Evolutionary conservation across 23 tunicate species (phyloP).

Genomic region (Aplidium turbinatum): DNA sequence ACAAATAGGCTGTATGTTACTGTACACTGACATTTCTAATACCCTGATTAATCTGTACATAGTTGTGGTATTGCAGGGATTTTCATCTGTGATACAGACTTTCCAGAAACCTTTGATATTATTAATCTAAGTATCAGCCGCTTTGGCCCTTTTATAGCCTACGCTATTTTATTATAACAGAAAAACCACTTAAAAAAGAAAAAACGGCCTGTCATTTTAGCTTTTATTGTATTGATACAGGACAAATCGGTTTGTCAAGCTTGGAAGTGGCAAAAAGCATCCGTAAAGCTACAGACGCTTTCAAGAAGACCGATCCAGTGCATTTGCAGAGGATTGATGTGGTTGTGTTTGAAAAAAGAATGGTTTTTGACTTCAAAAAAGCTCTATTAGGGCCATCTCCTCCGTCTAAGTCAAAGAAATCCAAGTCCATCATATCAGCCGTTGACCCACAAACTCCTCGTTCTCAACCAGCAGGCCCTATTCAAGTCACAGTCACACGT

Average conservation of each 20-base stretch:
- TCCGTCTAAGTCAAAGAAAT: not conserved
- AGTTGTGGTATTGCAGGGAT: too few species aligned
- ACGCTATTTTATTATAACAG: too few species aligned
- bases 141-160: too few species aligned
- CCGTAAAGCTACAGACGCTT: conserved; percentile 20
- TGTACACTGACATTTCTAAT: too few species aligned
- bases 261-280: conserved; percentile 9
- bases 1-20: too few species aligned
- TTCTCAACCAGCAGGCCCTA: not conserved
- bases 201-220: too few species aligned
- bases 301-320: conserved; percentile 6
- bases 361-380: conserved; percentile 7
- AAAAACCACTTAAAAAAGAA: too few species aligned
- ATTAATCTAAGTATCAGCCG: too few species aligned
- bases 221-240: conserved; percentile 9
- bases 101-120: too few species aligned
- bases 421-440: not conserved
- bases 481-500: not conserved
- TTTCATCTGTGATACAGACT: too few species aligned
- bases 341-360: conserved; percentile 5
- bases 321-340: conserved; percentile 27
- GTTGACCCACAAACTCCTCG: not conserved
- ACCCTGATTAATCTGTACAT: too few species aligned
- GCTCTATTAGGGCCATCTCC: not conserved
- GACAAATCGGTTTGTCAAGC: conserved; percentile 18